These are phyloP conservation scores for Drosophila chauvacae DNA, from an alignment of 1,140 invertebrate genomes.

Conservation along the genomic window DNA sequence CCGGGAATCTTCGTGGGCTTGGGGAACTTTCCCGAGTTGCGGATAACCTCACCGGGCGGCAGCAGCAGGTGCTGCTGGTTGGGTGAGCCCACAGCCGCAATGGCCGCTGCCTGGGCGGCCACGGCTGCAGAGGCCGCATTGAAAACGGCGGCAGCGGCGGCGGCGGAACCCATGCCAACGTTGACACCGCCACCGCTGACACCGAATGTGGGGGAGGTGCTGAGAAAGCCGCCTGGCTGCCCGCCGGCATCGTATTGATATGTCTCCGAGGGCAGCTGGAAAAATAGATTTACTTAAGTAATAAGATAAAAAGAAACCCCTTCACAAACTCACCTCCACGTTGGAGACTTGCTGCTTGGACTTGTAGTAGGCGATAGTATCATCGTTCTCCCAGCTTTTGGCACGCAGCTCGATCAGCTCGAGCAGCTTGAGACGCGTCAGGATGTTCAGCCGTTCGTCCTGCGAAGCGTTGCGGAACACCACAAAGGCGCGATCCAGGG, in stretches of 20 bases:
- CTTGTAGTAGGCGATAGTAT: constrained; percentile 92
- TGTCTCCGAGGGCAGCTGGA: constrained; percentile 66
- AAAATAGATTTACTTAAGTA: background rate
- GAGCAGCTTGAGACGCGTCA: constrained; percentile 92
- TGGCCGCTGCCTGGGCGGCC: constrained; percentile 77
- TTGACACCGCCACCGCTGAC: constrained; percentile 53
- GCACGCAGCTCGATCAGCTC: constrained; percentile 95
- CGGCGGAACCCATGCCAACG: constrained; percentile 43
- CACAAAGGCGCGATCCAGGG: constrained; percentile 89
- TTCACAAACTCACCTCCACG: constrained; percentile 87
- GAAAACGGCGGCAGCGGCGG: constrained; percentile 66
- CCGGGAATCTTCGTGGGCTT: constrained; percentile 95
- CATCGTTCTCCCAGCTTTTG: constrained; percentile 93
- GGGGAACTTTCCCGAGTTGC: constrained; percentile 93
- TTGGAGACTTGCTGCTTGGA: constrained; percentile 89
- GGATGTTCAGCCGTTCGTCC: constrained; percentile 91
- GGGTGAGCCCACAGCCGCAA: constrained; percentile 78
- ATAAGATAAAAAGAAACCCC: background rate
- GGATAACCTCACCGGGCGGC: constrained; percentile 92
- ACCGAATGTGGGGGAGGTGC: constrained; percentile 84
- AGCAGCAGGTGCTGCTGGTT: constrained; percentile 86
- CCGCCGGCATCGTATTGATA: constrained; percentile 73
- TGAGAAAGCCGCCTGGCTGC: constrained; percentile 76
- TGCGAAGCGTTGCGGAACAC: constrained; percentile 94
- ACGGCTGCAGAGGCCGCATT: constrained; percentile 71